A percentile compares a stretch with the other conserved stretches of the same genome.
Evolutionary conservation across 1,140 invertebrate genomes (phyloP).

Genomic region (Ostrea edulis): DNA sequence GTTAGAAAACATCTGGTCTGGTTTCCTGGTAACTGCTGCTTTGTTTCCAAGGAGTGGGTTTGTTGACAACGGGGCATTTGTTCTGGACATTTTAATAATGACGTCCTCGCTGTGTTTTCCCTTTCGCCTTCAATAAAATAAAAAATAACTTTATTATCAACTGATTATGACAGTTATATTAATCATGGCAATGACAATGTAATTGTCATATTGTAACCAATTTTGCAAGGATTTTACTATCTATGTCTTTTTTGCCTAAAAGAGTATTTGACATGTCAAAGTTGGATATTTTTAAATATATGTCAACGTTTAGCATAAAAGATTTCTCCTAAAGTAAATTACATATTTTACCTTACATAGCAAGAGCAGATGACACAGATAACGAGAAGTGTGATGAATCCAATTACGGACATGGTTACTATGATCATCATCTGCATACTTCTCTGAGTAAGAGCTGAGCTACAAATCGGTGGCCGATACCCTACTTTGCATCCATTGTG

Average conservation of each 20-base stretch:
- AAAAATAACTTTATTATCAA: neutral
- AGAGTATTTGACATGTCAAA: too few species aligned
- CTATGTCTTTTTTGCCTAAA: too few species aligned
- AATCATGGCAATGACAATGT: too few species aligned
- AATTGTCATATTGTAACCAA: too few species aligned
- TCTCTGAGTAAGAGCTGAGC: neutral
- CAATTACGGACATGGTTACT: neutral
- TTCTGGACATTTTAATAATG: slow-evolving; percentile 21
- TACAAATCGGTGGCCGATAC: neutral
- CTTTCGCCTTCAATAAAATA: neutral
- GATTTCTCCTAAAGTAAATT: neutral
- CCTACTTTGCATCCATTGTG: slow-evolving; percentile 6
- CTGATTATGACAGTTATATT: too few species aligned
- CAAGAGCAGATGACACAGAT: neutral
- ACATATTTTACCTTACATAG: slow-evolving; percentile 1
- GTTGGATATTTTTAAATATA: too few species aligned
- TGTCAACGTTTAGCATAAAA: neutral
- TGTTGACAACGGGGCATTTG: slow-evolving; percentile 29
- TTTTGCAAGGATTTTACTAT: too few species aligned
- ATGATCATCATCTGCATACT: slow-evolving; percentile 16
- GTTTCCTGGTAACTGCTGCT: neutral
- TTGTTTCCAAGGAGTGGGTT: slow-evolving; percentile 17
- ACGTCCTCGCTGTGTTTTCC: neutral
- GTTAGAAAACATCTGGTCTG: neutral
- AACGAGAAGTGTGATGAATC: neutral